Conservation (phyloP, 1,140 invertebrate species). For the Lepidostoma basale region DNA sequence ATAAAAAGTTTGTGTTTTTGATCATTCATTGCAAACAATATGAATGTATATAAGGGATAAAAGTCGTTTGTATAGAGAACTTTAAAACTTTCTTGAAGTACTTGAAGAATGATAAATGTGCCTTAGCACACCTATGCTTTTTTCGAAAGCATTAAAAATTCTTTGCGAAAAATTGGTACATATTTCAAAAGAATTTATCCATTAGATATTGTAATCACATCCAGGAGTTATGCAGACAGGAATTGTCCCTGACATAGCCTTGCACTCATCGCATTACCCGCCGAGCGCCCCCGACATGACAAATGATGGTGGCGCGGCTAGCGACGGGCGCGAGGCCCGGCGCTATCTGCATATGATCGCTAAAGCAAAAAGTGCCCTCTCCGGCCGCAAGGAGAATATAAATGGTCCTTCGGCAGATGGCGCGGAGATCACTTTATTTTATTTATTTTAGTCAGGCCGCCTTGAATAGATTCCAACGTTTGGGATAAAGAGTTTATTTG, state of each 20-base stretch:
- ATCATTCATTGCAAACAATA: no score
- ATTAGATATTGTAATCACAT: neutral
- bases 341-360: conserved; percentile 38
- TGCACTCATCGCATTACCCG: conserved; percentile 42
- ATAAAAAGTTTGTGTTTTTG: no score
- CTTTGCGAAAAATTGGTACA: no score
- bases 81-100: no score
- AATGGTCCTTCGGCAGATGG: conserved; percentile 25
- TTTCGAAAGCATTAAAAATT: no score
- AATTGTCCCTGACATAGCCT: conserved; percentile 32
- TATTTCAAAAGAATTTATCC: no score
- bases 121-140: no score
- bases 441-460: conserved; percentile 13
- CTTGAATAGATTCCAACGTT: neutral
- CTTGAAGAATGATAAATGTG: no score
- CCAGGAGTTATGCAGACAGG: neutral
- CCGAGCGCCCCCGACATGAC: conserved; percentile 38
- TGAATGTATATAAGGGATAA: no score
- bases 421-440: conserved; percentile 26
- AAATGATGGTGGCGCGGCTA: conserved; percentile 30
- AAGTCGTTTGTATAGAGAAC: no score
- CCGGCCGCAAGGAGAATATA: conserved; percentile 29
- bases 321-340: neutral
- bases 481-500: conserved; percentile 2
- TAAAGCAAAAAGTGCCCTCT: conserved; percentile 32